Evolutionary conservation across 2,797 vertebrate species (phyloP), one percentile per base, ranked within the genome.

Genomic region (Chromis chromis): DNA sequence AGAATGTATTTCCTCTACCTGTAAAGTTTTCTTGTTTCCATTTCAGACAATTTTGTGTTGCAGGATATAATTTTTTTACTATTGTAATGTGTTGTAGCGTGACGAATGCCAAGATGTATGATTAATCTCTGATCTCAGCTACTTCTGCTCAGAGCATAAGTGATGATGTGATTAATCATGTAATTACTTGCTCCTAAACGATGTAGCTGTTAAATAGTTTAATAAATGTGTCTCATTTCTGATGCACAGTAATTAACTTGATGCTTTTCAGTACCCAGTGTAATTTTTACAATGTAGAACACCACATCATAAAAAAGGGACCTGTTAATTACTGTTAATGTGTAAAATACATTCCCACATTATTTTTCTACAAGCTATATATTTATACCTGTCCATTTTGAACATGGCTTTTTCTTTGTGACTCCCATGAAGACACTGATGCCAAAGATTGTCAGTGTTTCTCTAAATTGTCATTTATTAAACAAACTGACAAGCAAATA

Each of bases 381-480:
- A 6, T 28, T 16, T 3, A 28, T 28, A 31, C 17, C 7, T 55
- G 27, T 19, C 14, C 14, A 42, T 17, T 42, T 42, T 16, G 40
- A 31, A 42, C 46, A 31, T 9, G 31, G 7, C 8, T 49, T n/a
- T n/a, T 70, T 75, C 10, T 71, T 39, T 75, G 22, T 54, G 39
- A 55, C 22, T 31, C 11, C 3, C 6, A 68, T 17, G 19, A 86
- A 78, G 33, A 73, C 40, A 71, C 11, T 66, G 33, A 49, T 10
- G 6, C 25, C 12, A 70, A 52, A 73, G 11, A 66, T 11, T 0
- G 33, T 9, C 13, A 36, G 0, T 22, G 21, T 78, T 78, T 66
- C 8, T 78, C 33, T 56, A 25, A 69, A 80, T 44, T 59, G 40
- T 62, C 28, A 49, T 88, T 84, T 83, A 87, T 90, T 89, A 77